Evolutionary conservation across 1,140 invertebrate genomes (phyloP).

Genomic region (Cephus cinctus): DNA sequence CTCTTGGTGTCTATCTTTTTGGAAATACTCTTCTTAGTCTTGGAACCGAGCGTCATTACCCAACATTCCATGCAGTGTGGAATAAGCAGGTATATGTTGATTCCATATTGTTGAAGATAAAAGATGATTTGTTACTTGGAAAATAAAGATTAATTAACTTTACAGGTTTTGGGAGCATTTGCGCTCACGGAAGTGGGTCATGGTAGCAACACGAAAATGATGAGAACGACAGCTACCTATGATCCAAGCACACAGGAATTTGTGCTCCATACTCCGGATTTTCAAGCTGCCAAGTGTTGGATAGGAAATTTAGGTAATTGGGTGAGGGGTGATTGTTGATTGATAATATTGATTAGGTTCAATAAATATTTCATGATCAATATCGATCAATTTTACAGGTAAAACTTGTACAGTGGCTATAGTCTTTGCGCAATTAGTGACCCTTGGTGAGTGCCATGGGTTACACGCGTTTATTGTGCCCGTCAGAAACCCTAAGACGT

Average conservation of each 20-base stretch:
- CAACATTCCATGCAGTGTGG: constrained; percentile 72
- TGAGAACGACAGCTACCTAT: constrained; percentile 82
- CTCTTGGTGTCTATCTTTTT: constrained; percentile 69
- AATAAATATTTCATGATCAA: too few species aligned
- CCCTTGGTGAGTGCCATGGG: constrained; percentile 71
- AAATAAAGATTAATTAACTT: constrained; percentile 10
- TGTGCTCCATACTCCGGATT: constrained; percentile 77
- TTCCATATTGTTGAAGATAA: too few species aligned
- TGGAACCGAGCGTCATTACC: constrained; percentile 78
- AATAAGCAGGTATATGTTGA: constrained; percentile 71
- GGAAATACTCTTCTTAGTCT: constrained; percentile 72
- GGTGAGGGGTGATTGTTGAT: background rate
- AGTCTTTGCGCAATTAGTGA: constrained; percentile 87
- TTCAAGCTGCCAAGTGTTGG: constrained; percentile 88
- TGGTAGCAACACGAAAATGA: constrained; percentile 81
- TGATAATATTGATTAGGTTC: background rate
- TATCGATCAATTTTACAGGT: constrained; percentile 52
- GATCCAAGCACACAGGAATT: constrained; percentile 73
- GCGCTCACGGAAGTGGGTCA: constrained; percentile 85
- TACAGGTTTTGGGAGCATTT: constrained; percentile 71
- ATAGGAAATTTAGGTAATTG: constrained; percentile 62
- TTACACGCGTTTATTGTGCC: constrained; percentile 81
- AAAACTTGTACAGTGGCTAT: constrained; percentile 87
- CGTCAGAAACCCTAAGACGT: constrained; percentile 70
- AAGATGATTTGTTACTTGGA: too few species aligned